Evolutionary conservation across 2,888 invertebrate species (phyloP).

Genomic region (Parnassius glacialis): DNA sequence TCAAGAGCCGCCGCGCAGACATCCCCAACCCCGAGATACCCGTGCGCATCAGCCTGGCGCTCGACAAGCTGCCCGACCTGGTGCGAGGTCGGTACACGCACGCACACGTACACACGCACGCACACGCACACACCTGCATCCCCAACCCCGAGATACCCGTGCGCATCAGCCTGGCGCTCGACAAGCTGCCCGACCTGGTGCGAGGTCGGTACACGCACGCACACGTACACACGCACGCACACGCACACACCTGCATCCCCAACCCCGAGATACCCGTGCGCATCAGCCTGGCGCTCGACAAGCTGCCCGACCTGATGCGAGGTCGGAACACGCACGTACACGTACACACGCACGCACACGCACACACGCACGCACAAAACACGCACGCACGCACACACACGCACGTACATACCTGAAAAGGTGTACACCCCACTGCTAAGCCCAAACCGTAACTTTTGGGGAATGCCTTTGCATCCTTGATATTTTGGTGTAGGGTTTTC

Average conservation of each 20-base stretch:
- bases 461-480: too few species aligned
- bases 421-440: too few species aligned
- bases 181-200: constrained; percentile 89
- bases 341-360: too few species aligned
- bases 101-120: background rate
- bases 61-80: constrained; percentile 90
- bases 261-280: constrained; percentile 94
- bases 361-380: too few species aligned
- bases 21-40: constrained; percentile 95
- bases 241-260: constrained; percentile 79
- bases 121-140: too few species aligned
- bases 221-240: background rate
- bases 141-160: constrained; percentile 95
- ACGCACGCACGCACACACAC: too few species aligned
- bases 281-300: constrained; percentile 89
- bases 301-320: constrained; percentile 89
- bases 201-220: constrained; percentile 77
- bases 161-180: constrained; percentile 88
- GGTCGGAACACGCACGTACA: constrained; percentile 60
- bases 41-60: constrained; percentile 88
- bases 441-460: too few species aligned
- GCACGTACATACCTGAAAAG: too few species aligned
- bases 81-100: constrained; percentile 81
- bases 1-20: constrained; percentile 91
- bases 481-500: too few species aligned